Base-by-base conservation (phyloP, 2,797 vertebrate species). In the Jordanella pulchra region DNA sequence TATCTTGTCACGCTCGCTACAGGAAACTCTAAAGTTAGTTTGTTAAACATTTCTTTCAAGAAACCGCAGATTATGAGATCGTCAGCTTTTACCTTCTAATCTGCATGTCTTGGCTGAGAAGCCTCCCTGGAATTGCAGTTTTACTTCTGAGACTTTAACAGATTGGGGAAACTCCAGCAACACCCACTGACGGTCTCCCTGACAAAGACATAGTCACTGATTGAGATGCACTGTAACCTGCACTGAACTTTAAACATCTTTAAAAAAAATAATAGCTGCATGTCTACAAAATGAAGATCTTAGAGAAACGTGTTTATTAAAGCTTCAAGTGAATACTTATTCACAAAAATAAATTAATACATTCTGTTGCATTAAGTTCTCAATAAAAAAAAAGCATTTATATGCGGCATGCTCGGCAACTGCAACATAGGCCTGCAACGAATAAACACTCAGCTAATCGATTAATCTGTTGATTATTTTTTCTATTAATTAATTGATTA, bases 51-150 rank as follows among this genome's bases (percentile, higher is more conserved):
- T 21, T 32, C 45, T 75, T 39, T 55, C 10, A 54, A 60, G 18
- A 65, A 60, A 66, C 6, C 15, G 12, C 51, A 45, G 15, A 1
- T 0, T 1, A 73, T 28, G 0, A 48, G 5, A 64, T 30, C 0
- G 63, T 18, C 18, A 12, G 18, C 51, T 42, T 80, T 79, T 93
- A 99, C 98, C 98, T 95, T 97, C 92, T 79, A 99, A 80, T 50
- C 82, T 91, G 89, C 96, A 97, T 1, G 92, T 82, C 78, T 86
- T 95, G 45, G 96, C 95, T 17, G 96, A 95, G 79, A 99, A 99
- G 9, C 97, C 98, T n/a, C 97, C 98, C 81, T 99, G 98, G 91
- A 99, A 99, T 71, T 99, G 97, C 73, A 99, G 66, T 63, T 94
- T 95, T 60, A 99, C 78, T 75, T 93, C 91, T 0, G 94, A 96